These are phyloP conservation scores for Arnoldichthys spilopterus DNA, from an alignment of 2,797 vertebrate species.

Conservation along the genomic window DNA sequence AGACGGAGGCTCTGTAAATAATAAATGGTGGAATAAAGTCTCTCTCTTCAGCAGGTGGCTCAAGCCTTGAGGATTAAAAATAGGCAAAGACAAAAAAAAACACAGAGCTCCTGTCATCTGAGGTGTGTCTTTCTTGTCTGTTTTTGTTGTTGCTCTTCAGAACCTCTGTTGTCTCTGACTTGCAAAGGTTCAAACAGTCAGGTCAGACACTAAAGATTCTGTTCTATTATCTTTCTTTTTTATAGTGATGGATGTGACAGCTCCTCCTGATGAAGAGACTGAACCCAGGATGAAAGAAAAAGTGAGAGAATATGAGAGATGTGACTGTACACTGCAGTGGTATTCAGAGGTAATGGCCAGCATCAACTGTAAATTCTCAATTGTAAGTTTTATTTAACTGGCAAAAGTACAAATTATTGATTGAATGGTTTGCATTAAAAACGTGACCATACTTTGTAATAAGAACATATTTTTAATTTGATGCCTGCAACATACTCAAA, in stretches of 20 bases:
- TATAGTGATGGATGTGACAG: neutral
- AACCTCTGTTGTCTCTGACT: neutral
- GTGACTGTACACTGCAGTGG: neutral
- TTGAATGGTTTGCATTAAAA: too few relatives aligned
- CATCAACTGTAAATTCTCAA: neutral
- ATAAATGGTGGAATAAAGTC: slow-evolving; percentile 68
- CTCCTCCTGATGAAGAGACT: slow-evolving; percentile 6
- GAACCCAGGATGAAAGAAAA: neutral
- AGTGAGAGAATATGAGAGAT: neutral
- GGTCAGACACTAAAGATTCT: slow-evolving; percentile 3
- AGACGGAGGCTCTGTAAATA: slow-evolving; percentile 69
- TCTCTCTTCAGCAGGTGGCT: slow-evolving; percentile 64
- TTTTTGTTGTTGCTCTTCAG: slow-evolving; percentile 1
- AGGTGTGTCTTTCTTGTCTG: slow-evolving; percentile 10
- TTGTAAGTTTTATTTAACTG: too few relatives aligned
- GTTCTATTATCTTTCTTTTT: neutral
- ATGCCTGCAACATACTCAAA: too few relatives aligned
- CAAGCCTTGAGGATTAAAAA: slow-evolving; percentile 63
- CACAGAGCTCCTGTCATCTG: slow-evolving; percentile 55
- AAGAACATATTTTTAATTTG: too few relatives aligned
- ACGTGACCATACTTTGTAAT: too few relatives aligned
- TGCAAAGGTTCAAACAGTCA: slow-evolving; percentile 24
- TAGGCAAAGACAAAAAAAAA: slow-evolving; percentile 53
- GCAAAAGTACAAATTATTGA: too few relatives aligned
- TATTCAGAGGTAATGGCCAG: neutral